Evolutionary conservation across 2,888 invertebrate species (phyloP).

Genomic region (Rotaria macrura): DNA sequence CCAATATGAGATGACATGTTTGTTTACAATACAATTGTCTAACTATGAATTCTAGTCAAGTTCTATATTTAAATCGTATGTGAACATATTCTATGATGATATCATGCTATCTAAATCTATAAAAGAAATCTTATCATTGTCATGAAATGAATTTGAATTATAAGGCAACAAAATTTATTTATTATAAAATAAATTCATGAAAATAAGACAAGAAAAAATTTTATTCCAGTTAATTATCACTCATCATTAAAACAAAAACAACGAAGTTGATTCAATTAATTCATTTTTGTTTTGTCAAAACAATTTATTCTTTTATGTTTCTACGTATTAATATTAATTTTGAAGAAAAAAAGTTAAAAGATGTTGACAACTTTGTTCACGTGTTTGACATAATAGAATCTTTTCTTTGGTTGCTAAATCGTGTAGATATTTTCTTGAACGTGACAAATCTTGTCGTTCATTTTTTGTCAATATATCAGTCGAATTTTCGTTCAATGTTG

Average conservation of each 20-base stretch:
- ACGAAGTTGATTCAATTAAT: too few relatives aligned
- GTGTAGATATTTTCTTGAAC: not conserved
- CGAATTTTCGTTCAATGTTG: not conserved
- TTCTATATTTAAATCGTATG: not conserved
- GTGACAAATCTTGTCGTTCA: not conserved
- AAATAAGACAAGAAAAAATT: not conserved
- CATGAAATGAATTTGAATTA: too few relatives aligned
- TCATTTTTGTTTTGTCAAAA: not conserved
- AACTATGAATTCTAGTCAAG: not conserved
- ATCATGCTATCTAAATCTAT: not conserved
- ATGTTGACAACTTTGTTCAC: conserved; percentile 6
- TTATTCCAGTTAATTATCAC: too few relatives aligned
- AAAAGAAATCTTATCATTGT: not conserved
- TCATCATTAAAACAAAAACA: too few relatives aligned
- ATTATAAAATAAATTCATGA: not conserved
- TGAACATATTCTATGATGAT: not conserved
- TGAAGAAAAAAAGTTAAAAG: not conserved
- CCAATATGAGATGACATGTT: not conserved
- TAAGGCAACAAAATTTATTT: too few relatives aligned
- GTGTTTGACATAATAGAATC: not conserved
- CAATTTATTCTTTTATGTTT: not conserved
- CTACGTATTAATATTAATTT: not conserved
- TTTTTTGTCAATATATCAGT: not conserved
- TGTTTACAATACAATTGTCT: not conserved
- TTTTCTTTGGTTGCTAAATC: not conserved